Conservation (phyloP, 2,797 vertebrate genomes). For the Gobionotothen gibberifrons region DNA sequence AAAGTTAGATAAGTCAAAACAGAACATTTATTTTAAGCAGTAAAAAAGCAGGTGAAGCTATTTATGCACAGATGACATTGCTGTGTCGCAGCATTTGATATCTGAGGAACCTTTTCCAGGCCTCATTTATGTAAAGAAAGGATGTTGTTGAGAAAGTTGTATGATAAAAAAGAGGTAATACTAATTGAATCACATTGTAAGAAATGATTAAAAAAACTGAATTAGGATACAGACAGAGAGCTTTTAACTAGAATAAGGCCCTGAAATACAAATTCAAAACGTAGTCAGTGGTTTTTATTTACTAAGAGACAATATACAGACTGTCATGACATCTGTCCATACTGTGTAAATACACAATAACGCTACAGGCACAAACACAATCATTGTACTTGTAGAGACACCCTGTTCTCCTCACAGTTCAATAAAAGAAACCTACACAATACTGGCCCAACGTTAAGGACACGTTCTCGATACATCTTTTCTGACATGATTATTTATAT, state of each 20-base stretch:
- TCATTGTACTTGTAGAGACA: constrained; percentile 52
- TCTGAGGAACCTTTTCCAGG: constrained; percentile 18
- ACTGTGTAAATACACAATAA: constrained; percentile 55
- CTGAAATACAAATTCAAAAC: constrained; percentile 56
- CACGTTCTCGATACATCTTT: neutral
- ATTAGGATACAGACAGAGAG: neutral
- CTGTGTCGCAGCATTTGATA: constrained; percentile 30
- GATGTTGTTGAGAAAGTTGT: neutral
- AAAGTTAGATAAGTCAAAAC: neutral
- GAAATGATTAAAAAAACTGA: neutral
- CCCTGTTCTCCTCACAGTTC: constrained; percentile 43
- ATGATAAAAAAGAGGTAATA: neutral
- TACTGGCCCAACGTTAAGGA: constrained; percentile 45
- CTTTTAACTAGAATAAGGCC: constrained; percentile 31
- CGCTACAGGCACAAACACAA: constrained; percentile 62
- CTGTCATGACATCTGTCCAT: constrained; percentile 42
- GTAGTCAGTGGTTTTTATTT: constrained; percentile 69
- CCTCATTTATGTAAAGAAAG: constrained; percentile 24
- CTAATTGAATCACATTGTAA: neutral
- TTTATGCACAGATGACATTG: constrained; percentile 1
- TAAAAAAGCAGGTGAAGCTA: neutral
- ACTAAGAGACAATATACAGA: constrained; percentile 58
- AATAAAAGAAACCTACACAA: constrained; percentile 36
- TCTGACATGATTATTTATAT: neutral
- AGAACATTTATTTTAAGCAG: neutral